These are phyloP conservation scores for Ormyrus labotus DNA, from an alignment of 2,888 invertebrate genomes.

Conservation along the genomic window DNA sequence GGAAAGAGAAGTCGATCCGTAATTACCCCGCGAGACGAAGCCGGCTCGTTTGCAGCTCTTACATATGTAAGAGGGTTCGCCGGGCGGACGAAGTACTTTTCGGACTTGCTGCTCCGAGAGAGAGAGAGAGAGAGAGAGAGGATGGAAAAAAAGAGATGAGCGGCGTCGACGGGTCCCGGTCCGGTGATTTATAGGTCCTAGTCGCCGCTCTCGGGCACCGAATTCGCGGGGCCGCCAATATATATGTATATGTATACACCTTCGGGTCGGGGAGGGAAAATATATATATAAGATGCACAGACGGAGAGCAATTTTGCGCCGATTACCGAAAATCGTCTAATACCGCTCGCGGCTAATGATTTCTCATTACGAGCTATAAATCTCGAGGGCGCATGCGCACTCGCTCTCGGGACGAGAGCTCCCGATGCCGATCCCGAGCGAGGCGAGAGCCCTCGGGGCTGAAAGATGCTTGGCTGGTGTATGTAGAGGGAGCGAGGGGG, in stretches of 20 bases:
- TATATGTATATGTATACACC: too few relatives aligned
- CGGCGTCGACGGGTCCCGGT: constrained; percentile 52
- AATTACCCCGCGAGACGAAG: constrained; percentile 44
- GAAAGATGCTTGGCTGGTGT: constrained; percentile 57
- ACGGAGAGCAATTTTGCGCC: constrained; percentile 67
- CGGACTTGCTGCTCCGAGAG: background rate
- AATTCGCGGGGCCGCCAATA: constrained; percentile 35
- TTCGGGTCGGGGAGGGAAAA: too few relatives aligned
- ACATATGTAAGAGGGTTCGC: constrained; percentile 26
- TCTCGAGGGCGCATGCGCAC: constrained; percentile 63
- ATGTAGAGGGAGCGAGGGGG: background rate
- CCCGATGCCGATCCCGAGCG: constrained; percentile 55
- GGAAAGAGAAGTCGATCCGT: constrained; percentile 51
- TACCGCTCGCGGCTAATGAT: constrained; percentile 74
- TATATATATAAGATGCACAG: too few relatives aligned
- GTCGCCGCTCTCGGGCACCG: constrained; percentile 18
- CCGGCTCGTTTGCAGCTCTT: constrained; percentile 28
- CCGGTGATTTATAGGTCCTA: constrained; percentile 52
- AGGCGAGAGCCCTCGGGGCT: constrained; percentile 58
- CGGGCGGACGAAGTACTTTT: constrained; percentile 18
- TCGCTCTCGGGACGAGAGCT: constrained; percentile 18
- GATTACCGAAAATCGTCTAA: constrained; percentile 75
- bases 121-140: background rate
- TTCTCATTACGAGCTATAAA: constrained; percentile 76
- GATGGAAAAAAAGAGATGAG: background rate